A percentile compares a stretch with the other conserved stretches of the same genome.
Conservation (phyloP, 2,888 invertebrate species). For the Dynastes tityus region DNA sequence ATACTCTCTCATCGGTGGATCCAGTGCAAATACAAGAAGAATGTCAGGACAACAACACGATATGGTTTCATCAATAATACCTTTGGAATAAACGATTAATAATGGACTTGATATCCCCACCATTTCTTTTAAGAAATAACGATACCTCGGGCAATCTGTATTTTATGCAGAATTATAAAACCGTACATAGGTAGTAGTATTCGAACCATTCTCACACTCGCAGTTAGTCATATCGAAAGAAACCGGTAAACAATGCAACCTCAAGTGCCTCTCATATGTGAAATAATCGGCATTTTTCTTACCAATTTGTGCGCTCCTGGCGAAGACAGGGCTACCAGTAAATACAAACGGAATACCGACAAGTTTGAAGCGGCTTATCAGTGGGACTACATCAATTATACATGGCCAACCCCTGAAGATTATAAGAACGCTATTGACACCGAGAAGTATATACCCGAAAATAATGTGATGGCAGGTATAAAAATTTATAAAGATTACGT, state of each 20-base stretch:
- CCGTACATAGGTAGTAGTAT: conserved; percentile 28
- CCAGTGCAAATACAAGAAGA: not conserved
- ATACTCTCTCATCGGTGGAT: no score
- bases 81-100: conserved; percentile 28
- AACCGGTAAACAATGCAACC: conserved; percentile 42
- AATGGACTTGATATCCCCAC: conserved; percentile 42
- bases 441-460: conserved; percentile 70
- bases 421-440: conserved; percentile 71
- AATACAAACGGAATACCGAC: conserved; percentile 52
- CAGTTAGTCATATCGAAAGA: conserved; percentile 5
- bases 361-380: conserved; percentile 79
- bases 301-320: conserved; percentile 57
- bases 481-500: conserved; percentile 79
- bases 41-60: not conserved
- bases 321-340: conserved; percentile 44
- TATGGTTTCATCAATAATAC: not conserved
- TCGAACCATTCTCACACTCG: conserved; percentile 34
- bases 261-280: conserved; percentile 54
- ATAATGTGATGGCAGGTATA: conserved; percentile 79
- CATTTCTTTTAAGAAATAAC: conserved; percentile 13
- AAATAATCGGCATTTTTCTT: conserved; percentile 60
- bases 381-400: conserved; percentile 81
- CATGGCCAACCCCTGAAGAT: conserved; percentile 76
- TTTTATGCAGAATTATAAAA: conserved; percentile 46
- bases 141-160: conserved; percentile 25